A percentile compares a stretch with the other conserved stretches of the same genome.
These are phyloP conservation scores for Diorhabda elongata DNA, from an alignment of 1,140 invertebrate species.

Conservation along the genomic window DNA sequence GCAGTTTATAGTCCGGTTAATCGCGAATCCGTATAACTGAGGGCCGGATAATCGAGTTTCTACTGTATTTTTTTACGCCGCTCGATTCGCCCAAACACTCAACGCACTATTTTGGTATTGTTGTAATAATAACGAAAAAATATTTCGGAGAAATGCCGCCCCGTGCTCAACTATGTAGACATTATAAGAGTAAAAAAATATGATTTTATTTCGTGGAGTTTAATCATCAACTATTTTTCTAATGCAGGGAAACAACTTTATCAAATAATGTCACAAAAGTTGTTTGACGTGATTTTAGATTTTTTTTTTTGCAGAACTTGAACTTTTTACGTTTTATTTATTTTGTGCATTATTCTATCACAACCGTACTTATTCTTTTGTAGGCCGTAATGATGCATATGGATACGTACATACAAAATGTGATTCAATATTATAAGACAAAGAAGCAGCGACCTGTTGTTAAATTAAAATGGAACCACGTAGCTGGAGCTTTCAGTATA, in stretches of 20 bases:
- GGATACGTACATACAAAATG: constrained; percentile 32
- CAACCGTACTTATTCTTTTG: constrained; percentile 5
- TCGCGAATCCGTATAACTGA: no score
- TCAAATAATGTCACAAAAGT: not conserved
- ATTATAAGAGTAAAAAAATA: not conserved
- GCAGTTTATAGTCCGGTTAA: no score
- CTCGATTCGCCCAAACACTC: no score
- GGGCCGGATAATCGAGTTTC: no score
- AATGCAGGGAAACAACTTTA: not conserved
- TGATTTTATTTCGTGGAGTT: not conserved
- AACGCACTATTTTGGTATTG: no score
- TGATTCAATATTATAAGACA: constrained; percentile 23
- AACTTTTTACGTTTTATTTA: not conserved
- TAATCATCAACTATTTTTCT: constrained; percentile 3
- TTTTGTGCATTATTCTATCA: not conserved
- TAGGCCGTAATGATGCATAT: constrained; percentile 29
- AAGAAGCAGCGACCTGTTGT: constrained; percentile 20
- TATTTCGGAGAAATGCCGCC: no score
- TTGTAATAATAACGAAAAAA: no score
- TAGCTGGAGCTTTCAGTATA: constrained; percentile 34
- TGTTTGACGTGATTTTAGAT: not conserved
- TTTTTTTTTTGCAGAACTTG: no score
- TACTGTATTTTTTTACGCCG: no score
- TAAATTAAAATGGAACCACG: constrained; percentile 32
- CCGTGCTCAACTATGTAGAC: no score